Percentiles rank a stretch among this genome's conserved stretches.
Evolutionary conservation across 2,113 vertebrate genomes (phyloP).

Genomic region (Sander lucioperca): DNA sequence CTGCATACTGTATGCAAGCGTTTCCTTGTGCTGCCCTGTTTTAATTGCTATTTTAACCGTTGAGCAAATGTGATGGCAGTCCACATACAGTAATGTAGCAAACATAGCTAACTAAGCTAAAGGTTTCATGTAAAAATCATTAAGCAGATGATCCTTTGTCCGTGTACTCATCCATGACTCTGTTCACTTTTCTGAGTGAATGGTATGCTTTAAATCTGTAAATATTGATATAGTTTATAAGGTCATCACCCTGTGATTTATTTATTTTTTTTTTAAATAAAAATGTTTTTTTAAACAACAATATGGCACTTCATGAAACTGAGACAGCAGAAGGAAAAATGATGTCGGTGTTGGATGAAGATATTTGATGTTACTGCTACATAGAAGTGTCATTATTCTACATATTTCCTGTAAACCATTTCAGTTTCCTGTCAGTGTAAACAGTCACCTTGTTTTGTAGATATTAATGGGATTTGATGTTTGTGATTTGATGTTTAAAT

Average conservation of each 20-base stretch:
- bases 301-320: conserved; percentile 45
- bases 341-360: neutral
- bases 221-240: conserved; percentile 33
- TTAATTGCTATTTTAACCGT: conserved; percentile 5
- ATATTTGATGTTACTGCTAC: neutral
- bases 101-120: conserved; percentile 19
- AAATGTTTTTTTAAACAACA: conserved; percentile 1
- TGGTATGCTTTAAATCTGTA: conserved; percentile 16
- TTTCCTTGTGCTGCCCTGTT: conserved; percentile 21
- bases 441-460: conserved; percentile 50
- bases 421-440: conserved; percentile 40
- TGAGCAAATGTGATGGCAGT: conserved; percentile 13
- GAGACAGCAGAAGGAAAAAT: conserved; percentile 27
- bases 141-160: conserved; percentile 17
- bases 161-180: conserved; percentile 12
- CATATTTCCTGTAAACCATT: conserved; percentile 53
- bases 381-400: conserved; percentile 14
- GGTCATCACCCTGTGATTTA: conserved; percentile 1
- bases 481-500: conserved; percentile 44
- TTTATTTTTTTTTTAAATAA: conserved; percentile 12
- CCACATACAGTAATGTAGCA: conserved; percentile 36
- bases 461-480: conserved; percentile 37
- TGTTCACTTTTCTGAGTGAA: conserved; percentile 34
- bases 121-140: conserved; percentile 18
- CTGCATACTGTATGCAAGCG: neutral